Percentiles rank a stretch among this genome's conserved stretches.
phyloP scores from a whole-genome alignment of 1,140 invertebrate genomes.

The Helicorthomorpha holstii region DNA sequence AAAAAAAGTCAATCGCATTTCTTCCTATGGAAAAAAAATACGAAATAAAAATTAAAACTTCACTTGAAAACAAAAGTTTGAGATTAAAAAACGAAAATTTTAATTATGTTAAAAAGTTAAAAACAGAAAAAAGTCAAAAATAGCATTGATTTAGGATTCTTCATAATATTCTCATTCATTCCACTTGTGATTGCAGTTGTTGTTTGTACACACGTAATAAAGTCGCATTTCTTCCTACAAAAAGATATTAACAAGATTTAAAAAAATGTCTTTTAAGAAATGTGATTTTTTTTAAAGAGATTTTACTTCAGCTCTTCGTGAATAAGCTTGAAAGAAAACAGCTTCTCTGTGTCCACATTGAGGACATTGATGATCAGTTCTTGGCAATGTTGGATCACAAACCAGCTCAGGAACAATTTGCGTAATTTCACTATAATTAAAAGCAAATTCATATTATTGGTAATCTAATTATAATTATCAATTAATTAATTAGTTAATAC shows the following conservation, averaged over 20 bases:
- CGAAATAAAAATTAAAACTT: too few relatives aligned
- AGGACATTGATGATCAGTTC: conserved; percentile 95
- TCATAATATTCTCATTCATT: too few relatives aligned
- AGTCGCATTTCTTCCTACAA: conserved; percentile 88
- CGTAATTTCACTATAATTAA: conserved; percentile 60
- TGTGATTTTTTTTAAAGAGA: neutral
- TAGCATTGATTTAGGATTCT: too few relatives aligned
- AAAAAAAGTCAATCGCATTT: too few relatives aligned
- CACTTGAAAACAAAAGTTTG: too few relatives aligned
- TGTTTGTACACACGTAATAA: conserved; percentile 95
- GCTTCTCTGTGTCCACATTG: conserved; percentile 85
- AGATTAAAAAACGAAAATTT: too few relatives aligned
- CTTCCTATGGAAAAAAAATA: too few relatives aligned
- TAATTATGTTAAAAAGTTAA: too few relatives aligned
- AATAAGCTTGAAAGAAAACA: conserved; percentile 89
- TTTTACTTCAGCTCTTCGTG: conserved; percentile 68
- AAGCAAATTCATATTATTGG: too few relatives aligned
- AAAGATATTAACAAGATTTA: neutral
- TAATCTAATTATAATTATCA: too few relatives aligned
- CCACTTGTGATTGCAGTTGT: conserved; percentile 88
- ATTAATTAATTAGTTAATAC: too few relatives aligned
- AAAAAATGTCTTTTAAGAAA: neutral
- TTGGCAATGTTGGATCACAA: conserved; percentile 90
- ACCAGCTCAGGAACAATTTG: conserved; percentile 97
- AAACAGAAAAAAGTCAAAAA: too few relatives aligned